Base-by-base conservation (phyloP, 2,113 vertebrate genomes). In the Labrus mixtus region DNA sequence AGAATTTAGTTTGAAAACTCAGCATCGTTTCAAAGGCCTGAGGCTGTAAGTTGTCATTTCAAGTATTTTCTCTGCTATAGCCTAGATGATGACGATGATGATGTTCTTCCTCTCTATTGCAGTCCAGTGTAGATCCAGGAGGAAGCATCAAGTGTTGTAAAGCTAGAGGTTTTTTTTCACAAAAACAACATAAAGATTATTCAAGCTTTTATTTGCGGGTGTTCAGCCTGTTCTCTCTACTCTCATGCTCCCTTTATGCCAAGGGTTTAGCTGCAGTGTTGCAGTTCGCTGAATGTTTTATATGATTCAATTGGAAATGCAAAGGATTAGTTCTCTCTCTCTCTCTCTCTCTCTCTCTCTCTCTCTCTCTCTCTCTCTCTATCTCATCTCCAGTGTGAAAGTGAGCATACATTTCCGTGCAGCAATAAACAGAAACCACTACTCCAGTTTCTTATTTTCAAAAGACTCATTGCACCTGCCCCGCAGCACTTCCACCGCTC, bases 1-100 rank as follows among this genome's bases (percentile, higher is more conserved):
- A 68, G 53, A 63, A 41, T 76, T 78, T 83, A 60, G 70, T 88
- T 36, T 2, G 62, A 63, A 85, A 82, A 82, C 46, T 71, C 73
- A 63, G 75, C 83, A 83, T 87, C 61, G 70, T 82, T 87, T 87
- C 68, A 66, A 48, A 25, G 48, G 72, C 89, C 87, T 1, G 22
- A 71, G 86, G 89, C 82, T 76, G 23, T n/a, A 65, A 80, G 83
- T 79, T 82, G 82, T 88, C 87, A 77, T 87, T 78, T 80, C 68
- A 83, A 87, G 72, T 65, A 54, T 83, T 87, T 82, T 82, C 63
- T 68, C 70, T 60, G 43, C 79, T 79, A 46, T 65, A 53, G 48
- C 59, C 54, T 8, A 33, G 29, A 33, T 33, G 29, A 33, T 0
- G 50, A n/a, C n/a, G n/a, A 78, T 70, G 74, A 72, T 82, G 74